These are phyloP conservation scores for Cepaea hortensis DNA, from an alignment of 2,888 invertebrate species.

Conservation along the genomic window DNA sequence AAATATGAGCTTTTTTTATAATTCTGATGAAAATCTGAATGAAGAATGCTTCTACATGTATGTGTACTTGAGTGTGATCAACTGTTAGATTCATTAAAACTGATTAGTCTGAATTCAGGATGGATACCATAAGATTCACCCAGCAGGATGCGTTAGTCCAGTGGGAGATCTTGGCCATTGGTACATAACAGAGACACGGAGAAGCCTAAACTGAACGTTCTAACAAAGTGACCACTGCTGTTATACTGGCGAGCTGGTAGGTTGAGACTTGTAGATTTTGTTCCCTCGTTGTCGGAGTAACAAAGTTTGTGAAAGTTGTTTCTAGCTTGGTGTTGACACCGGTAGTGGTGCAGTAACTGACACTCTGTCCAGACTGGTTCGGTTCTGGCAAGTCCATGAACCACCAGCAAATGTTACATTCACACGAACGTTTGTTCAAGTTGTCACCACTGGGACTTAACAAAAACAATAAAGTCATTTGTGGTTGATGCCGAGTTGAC, in stretches of 20 bases:
- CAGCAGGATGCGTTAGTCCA: no score
- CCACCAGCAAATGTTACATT: constrained; percentile 46
- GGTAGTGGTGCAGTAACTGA: constrained; percentile 38
- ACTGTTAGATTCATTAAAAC: background rate
- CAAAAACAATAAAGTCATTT: constrained; percentile 49
- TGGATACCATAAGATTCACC: no score
- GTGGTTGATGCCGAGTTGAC: constrained; percentile 35
- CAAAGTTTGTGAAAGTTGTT: constrained; percentile 21
- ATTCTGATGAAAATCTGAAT: background rate
- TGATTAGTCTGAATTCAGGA: background rate
- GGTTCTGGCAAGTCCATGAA: constrained; percentile 31
- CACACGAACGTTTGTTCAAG: constrained; percentile 44
- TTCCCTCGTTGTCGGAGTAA: constrained; percentile 20
- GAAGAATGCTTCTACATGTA: background rate
- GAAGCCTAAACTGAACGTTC: background rate
- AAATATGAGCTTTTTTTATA: background rate
- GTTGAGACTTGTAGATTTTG: constrained; percentile 35
- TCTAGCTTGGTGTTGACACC: constrained; percentile 19
- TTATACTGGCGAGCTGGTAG: background rate
- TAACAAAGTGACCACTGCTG: background rate
- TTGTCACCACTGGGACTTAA: constrained; percentile 46
- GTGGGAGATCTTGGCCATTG: no score
- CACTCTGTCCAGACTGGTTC: constrained; percentile 28
- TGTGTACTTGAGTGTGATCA: background rate
- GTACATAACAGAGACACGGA: background rate